Evolutionary conservation across 2,113 vertebrate species (phyloP), one percentile per base, ranked within the genome.

Genomic region (Plectropomus leopardus): DNA sequence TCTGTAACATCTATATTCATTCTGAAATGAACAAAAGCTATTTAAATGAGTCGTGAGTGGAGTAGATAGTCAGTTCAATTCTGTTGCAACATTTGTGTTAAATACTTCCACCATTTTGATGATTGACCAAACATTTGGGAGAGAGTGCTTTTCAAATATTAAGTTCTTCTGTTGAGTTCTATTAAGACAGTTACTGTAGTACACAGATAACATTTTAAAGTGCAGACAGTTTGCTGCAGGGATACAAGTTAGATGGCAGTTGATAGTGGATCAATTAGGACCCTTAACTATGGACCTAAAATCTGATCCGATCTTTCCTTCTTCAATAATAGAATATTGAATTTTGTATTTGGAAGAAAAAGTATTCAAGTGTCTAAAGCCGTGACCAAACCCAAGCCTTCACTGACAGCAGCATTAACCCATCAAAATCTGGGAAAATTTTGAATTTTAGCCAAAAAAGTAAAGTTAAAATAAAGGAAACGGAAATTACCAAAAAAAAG

Each of bases 61-160:
- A 80, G 34, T 4, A 24, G 61, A 66, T 78, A 84, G 65, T 69
- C 66, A 30, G 17, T 19, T 26, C 47, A 0, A n/a, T 7, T 63
- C 32, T 14, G 47, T 23, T 23, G 17, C n/a, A n/a, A 23, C 34
- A 24, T n/a, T 54, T 17, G 44, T 16, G 7, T 34, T 0, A 50
- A 47, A 21, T 34, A 74, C 69, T 65, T 78, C 57, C 26, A 4
- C 7, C 1, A 8, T 7, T 58, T 16, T 30, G 42, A 40, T 10
- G 13, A 24, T 1, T 34, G 19, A 17, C 54, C 23, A 55, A 21
- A 3, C 7, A 8, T 26, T 47, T 47, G 1, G 1, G 30, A 42
- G 9, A 7, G 21, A 50, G 21, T 26, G 26, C 21, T 63, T 60
- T 36, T 40, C 3, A 15, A 21, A 5, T 11, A 5, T 50, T 53